Evolutionary conservation across 2,797 vertebrate genomes (phyloP), one percentile per base, ranked within the genome.

Genomic region (Eulemur coronatus): DNA sequence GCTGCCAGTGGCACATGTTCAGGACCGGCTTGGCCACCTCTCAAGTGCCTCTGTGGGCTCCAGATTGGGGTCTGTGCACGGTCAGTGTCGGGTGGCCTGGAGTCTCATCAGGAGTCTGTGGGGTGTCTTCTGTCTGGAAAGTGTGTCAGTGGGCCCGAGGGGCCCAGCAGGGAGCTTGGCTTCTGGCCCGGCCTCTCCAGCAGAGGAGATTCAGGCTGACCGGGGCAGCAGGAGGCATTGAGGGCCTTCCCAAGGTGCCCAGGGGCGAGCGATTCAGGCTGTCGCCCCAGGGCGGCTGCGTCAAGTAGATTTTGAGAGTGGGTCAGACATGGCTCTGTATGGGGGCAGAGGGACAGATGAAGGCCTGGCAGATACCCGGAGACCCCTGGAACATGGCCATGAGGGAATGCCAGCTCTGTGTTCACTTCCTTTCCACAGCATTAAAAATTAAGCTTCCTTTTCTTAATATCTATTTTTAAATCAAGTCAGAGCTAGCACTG

Each of bases 391-490:
- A 48, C 2, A 2, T 46, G 81, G 80, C 82, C 2, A 3, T 22
- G 35, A 88, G 81, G 89, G 84, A 89, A 95, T 93, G 82, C 88
- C 57, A 84, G 91, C 73, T 94, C 65, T 73, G 33, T 91, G 86
- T 85, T 96, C 93, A 69, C 94, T 97, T 97, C 97, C 96, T 96
- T 96, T 97, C 97, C 79, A 84, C 88, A 97, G 94, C 97, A 98
- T 98, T 97, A 98, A 98, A 98, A 97, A 97, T 98, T 97, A 95
- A 98, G 96, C 93, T 96, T 98, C 97, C 94, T 97, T 95, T 96
- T 97, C 97, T 98, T 98, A 96, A 97, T 98, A 92, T 97, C 98
- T 98, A 98, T 98, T 98, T 98, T 98, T 98, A 97, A 98, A 98
- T 97, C 94, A 85, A 95, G 95, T 98, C 89, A 75, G 95, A 97